A percentile compares a stretch with the other conserved stretches of the same genome.
phyloP scores from a whole-genome alignment of 2,113 vertebrate species.

The Phyllopteryx taeniolatus region DNA sequence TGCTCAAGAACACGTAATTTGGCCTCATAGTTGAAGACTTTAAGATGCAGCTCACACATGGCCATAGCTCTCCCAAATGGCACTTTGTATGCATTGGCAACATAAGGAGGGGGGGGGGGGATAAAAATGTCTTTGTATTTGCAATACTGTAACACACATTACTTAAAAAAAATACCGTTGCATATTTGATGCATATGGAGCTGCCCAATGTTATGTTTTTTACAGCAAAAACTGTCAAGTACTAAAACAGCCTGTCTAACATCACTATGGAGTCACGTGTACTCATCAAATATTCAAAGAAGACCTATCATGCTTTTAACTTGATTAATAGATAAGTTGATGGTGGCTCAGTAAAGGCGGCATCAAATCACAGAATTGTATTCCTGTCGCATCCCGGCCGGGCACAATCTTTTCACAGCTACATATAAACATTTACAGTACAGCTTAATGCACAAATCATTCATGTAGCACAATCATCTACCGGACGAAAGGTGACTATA shows the following conservation, averaged over 20 bases:
- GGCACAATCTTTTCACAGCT: not conserved
- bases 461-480: too few relatives aligned
- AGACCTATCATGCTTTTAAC: constrained; percentile 7
- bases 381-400: not conserved
- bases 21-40: not conserved
- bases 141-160: not conserved
- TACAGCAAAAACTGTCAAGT: not conserved
- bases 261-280: not conserved
- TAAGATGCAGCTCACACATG: not conserved
- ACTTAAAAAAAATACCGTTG: not conserved
- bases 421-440: not conserved
- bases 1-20: not conserved
- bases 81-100: not conserved
- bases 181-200: not conserved
- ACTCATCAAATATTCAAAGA: not conserved
- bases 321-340: not conserved
- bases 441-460: too few relatives aligned
- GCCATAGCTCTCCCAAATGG: not conserved
- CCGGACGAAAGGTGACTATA: too few relatives aligned
- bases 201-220: not conserved
- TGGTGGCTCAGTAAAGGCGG: not conserved
- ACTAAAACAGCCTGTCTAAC: not conserved
- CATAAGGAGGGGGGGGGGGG: not conserved
- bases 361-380: not conserved
- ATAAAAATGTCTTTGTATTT: not conserved